These are phyloP conservation scores for Anoplophora glabripennis DNA, from an alignment of 1,140 invertebrate genomes.

Conservation along the genomic window DNA sequence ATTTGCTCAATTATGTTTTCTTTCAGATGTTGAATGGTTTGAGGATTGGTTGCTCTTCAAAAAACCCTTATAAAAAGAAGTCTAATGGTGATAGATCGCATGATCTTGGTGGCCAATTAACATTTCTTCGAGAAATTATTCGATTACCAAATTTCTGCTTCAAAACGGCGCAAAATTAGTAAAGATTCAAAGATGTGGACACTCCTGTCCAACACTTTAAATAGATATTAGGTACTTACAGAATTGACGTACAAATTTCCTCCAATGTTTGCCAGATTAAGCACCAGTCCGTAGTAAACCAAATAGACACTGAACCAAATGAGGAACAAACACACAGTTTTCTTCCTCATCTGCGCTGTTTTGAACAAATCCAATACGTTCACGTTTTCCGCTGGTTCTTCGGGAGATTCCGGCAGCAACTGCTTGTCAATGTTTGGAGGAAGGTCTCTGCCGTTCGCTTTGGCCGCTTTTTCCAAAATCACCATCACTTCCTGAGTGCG, in stretches of 20 bases:
- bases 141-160: too few species aligned
- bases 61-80: too few species aligned
- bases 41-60: too few species aligned
- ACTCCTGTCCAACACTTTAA: not conserved
- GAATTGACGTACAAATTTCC: slow-evolving; percentile 68
- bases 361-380: slow-evolving; percentile 62
- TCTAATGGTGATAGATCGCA: too few species aligned
- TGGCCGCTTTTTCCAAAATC: slow-evolving; percentile 67
- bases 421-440: slow-evolving; percentile 64
- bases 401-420: slow-evolving; percentile 49
- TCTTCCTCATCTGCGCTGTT: slow-evolving; percentile 58
- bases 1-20: too few species aligned
- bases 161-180: too few species aligned
- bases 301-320: slow-evolving; percentile 73
- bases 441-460: slow-evolving; percentile 59
- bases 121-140: too few species aligned
- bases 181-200: too few species aligned
- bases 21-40: too few species aligned
- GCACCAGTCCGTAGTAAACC: slow-evolving; percentile 68
- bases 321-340: slow-evolving; percentile 63
- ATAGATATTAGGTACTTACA: slow-evolving; percentile 51
- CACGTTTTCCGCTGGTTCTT: slow-evolving; percentile 46
- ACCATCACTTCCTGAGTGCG: slow-evolving; percentile 64
- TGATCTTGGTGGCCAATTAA: too few species aligned
- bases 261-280: slow-evolving; percentile 68